Evolutionary conservation across 64 coral and sea anemone species (phyloP), one percentile per base, ranked within the genome.

Genomic region (Astreopora myriophthalma): DNA sequence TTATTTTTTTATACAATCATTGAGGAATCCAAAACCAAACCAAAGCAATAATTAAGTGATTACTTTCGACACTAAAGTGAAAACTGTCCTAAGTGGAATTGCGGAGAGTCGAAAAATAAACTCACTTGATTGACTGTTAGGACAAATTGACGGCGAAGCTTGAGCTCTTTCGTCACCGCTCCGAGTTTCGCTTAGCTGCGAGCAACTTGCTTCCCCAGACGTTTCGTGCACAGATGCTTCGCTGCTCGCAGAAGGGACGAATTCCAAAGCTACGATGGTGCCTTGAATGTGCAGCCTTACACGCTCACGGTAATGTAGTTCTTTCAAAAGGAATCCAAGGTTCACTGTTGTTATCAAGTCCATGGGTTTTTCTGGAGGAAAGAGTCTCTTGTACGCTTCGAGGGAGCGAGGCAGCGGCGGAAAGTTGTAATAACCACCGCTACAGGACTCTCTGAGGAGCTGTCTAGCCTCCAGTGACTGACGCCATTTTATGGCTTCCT

Each of bases 221-320:
- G 79, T 17, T 33, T 25, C 19, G 8, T 24, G 9, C 11, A 6
- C 34, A 62, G 34, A 36, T 48, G 16, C n/a, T 10, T 44, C 92
- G 46, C 30, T 25, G 31, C 19, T 34, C 69, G 29, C 75, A 74
- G 57, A 72, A 32, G 85, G 85, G 34, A 94, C 42, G 64, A 88
- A 94, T 66, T 94, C 92, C 86, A 94, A 48, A 42, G 92, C 92
- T 42, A 89, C 92, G 55, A 94, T 76, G 38, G 73, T 68, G 32
- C 73, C 92, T 39, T 94, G 92, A 65, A 94, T 71, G 66, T 86
- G 68, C 20, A 94, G 80, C 25, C 86, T 29, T 17, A 81, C 3
- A 3, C 39, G 63, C 64, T 94, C 85, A 36, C 69, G 71, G 33
- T 81, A 94, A 24, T 94, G 92, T 1, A 94, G 64, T 58, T 89